Conservation (phyloP, 2,113 vertebrate genomes). For the Meleagris gallopavo region DNA sequence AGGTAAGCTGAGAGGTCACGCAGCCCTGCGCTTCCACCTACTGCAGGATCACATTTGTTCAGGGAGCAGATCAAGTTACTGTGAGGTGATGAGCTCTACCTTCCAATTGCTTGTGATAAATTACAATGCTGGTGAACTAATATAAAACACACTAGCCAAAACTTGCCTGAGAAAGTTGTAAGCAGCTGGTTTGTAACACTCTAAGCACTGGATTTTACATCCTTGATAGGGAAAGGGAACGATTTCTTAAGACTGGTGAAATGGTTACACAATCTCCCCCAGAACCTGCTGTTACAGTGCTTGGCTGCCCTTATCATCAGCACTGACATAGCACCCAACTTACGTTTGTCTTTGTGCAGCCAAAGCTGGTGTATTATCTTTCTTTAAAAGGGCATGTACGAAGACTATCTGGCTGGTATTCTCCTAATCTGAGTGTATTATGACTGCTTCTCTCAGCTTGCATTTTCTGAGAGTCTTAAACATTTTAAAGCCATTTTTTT, state of each 20-base stretch:
- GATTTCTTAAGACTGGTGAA: background rate
- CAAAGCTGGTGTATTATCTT: background rate
- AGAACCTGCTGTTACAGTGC: background rate
- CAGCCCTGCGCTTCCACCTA: rapidly evolving
- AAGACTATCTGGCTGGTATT: background rate
- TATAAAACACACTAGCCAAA: background rate
- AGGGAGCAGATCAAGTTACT: slow-evolving; percentile 15
- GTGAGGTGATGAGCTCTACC: background rate
- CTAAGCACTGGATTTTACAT: background rate
- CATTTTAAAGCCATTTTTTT: background rate
- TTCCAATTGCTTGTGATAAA: background rate
- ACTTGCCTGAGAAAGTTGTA: background rate
- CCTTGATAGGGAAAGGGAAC: background rate
- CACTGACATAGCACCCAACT: background rate
- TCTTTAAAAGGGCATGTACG: background rate
- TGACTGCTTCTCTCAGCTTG: background rate
- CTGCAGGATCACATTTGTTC: background rate
- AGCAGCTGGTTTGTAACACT: background rate
- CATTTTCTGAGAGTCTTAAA: background rate
- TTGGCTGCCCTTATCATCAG: background rate
- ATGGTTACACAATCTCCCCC: background rate
- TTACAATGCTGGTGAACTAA: background rate
- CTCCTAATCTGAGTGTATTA: background rate
- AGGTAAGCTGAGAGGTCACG: slow-evolving; percentile 12
- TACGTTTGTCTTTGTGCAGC: background rate